These are phyloP conservation scores for Digitonthophagus gazella DNA, from an alignment of 2,888 invertebrate genomes.

Conservation along the genomic window DNA sequence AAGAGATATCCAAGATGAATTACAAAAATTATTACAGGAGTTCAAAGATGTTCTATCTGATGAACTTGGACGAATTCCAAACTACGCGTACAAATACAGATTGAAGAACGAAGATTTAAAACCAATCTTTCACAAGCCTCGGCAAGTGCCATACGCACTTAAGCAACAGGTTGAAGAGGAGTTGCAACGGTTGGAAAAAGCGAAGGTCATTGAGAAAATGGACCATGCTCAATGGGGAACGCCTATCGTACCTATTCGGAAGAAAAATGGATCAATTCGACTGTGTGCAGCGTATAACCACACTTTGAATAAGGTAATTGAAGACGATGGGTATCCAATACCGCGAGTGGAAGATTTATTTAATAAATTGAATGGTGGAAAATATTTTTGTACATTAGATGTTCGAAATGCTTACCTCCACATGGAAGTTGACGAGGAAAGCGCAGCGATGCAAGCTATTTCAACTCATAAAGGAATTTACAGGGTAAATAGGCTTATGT, in stretches of 20 bases:
- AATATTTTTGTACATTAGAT: constrained; percentile 30
- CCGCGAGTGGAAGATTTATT: constrained; percentile 32
- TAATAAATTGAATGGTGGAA: constrained; percentile 27
- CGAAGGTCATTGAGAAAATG: constrained; percentile 8
- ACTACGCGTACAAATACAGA: background rate
- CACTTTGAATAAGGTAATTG: constrained; percentile 38
- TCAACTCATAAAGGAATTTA: constrained; percentile 38
- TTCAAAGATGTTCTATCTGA: constrained; percentile 11
- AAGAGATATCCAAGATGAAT: background rate
- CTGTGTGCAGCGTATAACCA: constrained; percentile 21
- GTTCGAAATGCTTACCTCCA: constrained; percentile 31
- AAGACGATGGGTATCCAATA: constrained; percentile 39
- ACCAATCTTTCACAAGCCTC: constrained; percentile 13
- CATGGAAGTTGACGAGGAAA: constrained; percentile 29
- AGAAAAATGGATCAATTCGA: constrained; percentile 8
- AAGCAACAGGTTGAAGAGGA: background rate
- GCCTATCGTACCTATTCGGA: constrained; percentile 10
- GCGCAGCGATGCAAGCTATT: constrained; percentile 27
- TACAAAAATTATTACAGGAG: background rate
- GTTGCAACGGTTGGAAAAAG: constrained; percentile 4
- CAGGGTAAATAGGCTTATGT: constrained; percentile 39
- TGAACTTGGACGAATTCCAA: constrained; percentile 8
- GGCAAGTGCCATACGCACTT: constrained; percentile 15
- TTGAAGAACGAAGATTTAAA: constrained; percentile 5
- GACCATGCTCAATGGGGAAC: constrained; percentile 11